phyloP scores from a whole-genome alignment of 2,113 vertebrate species.

The Archilochus colubris region DNA sequence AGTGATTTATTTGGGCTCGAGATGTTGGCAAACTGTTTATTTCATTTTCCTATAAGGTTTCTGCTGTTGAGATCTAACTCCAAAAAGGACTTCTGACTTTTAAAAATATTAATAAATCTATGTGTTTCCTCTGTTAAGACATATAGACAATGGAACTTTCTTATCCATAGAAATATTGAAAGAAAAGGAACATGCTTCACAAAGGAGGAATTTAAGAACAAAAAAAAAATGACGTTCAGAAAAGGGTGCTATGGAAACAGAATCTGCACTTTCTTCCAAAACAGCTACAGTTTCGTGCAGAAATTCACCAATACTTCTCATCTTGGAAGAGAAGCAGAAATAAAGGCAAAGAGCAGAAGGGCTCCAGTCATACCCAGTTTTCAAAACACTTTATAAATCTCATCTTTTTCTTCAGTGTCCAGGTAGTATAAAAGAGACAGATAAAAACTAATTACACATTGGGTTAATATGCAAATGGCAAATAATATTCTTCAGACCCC shows the following conservation, averaged over 20 bases:
- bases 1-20: background rate
- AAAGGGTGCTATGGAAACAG: background rate
- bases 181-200: background rate
- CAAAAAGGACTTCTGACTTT: background rate
- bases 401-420: background rate
- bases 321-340: background rate
- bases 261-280: background rate
- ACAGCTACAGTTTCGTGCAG: background rate
- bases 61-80: background rate
- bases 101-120: background rate
- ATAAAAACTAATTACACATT: background rate
- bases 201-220: background rate
- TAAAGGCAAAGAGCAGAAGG: background rate
- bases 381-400: background rate
- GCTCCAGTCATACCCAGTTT: background rate
- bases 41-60: background rate
- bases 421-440: background rate
- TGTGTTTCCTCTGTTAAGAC: background rate
- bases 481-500: background rate
- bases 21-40: background rate
- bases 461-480: background rate
- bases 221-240: fast-evolving
- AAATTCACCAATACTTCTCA: background rate
- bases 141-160: background rate
- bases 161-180: background rate